These are phyloP conservation scores for Microchrysa polita DNA, from an alignment of 2,888 invertebrate genomes.

Conservation along the genomic window DNA sequence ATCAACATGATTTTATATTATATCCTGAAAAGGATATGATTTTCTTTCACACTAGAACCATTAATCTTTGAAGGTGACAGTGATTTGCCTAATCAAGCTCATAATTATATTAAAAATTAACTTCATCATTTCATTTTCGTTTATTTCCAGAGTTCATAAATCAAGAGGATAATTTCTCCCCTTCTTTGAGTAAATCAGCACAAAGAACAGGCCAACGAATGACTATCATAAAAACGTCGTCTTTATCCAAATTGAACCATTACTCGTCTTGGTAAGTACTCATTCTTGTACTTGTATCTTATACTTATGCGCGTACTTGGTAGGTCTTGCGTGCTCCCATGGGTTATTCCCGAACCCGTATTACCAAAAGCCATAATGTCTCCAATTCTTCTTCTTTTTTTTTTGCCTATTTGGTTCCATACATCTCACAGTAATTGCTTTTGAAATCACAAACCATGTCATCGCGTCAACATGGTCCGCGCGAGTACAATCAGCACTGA, in stretches of 20 bases:
- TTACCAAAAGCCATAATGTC: background rate
- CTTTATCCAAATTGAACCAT: conserved; percentile 5
- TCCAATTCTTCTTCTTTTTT: background rate
- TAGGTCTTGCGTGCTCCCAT: no score
- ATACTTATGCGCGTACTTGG: no score
- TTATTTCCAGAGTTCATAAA: conserved; percentile 8
- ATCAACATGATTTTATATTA: no score
- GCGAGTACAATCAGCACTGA: background rate
- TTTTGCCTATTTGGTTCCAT: background rate
- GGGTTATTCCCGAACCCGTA: no score
- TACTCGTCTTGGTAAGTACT: conserved; percentile 6
- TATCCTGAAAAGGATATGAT: no score
- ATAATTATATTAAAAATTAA: no score
- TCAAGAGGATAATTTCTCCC: background rate
- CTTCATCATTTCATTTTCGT: background rate
- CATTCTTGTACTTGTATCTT: no score
- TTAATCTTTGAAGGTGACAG: no score
- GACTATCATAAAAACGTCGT: conserved; percentile 14
- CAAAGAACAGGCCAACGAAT: background rate
- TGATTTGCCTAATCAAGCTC: no score
- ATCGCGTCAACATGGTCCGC: background rate
- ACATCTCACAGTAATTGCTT: background rate
- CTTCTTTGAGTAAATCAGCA: background rate
- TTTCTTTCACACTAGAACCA: no score
- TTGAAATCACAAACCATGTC: background rate